Percentiles rank a stretch among this genome's conserved stretches.
phyloP scores from a whole-genome alignment of 2,797 vertebrate genomes.

The Urophycis tenuis region DNA sequence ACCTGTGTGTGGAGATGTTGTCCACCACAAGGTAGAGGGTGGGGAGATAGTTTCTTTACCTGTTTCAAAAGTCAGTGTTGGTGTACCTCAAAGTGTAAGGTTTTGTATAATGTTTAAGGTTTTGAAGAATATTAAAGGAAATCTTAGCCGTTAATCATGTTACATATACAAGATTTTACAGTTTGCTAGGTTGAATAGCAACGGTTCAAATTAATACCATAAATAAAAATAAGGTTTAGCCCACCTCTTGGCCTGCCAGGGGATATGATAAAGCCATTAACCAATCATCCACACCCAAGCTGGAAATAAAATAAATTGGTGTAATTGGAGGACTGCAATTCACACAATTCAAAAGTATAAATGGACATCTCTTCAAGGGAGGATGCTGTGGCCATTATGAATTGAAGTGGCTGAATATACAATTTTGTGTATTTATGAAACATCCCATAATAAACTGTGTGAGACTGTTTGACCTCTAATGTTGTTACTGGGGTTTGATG shows the following conservation, averaged over 20 bases:
- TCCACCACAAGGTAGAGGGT: too few relatives aligned
- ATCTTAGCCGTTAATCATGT: not conserved
- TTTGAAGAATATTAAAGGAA: not conserved
- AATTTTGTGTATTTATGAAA: not conserved
- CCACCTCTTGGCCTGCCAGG: conserved; percentile 52
- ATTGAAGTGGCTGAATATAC: conserved; percentile 11
- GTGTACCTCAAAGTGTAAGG: too few relatives aligned
- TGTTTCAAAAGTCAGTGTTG: too few relatives aligned
- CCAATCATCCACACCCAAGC: conserved; percentile 61
- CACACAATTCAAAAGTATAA: conserved; percentile 20
- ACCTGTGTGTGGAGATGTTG: too few relatives aligned
- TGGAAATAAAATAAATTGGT: conserved; percentile 36
- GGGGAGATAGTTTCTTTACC: too few relatives aligned
- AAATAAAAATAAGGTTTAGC: not conserved
- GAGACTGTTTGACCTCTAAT: too few relatives aligned
- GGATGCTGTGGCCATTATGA: conserved; percentile 31
- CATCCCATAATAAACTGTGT: not conserved
- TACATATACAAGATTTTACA: not conserved
- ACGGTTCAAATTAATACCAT: not conserved
- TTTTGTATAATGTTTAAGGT: too few relatives aligned
- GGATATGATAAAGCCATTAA: conserved; percentile 50
- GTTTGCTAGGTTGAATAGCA: not conserved
- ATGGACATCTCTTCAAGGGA: not conserved
- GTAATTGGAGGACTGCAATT: conserved; percentile 20
- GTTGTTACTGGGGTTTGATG: too few relatives aligned